Evolutionary conservation across 1,140 invertebrate species (phyloP), one percentile per base, ranked within the genome.

Genomic region (Trichomalopsis sarcophagae): DNA sequence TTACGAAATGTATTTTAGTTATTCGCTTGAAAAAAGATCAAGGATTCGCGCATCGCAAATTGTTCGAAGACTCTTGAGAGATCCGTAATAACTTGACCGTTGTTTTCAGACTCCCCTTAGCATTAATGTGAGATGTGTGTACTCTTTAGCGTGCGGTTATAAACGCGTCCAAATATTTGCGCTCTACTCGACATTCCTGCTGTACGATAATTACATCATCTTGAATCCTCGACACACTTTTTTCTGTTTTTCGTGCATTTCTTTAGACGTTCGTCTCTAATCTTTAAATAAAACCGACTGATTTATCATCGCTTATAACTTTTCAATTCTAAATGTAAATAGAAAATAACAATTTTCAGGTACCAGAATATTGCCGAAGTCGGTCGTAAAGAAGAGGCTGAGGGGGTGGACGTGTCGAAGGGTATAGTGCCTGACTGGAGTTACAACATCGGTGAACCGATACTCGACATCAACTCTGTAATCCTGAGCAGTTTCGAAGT

Each of bases 381-480:
- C 75, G 91, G 93, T n/a, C 94, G 94, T 76, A 92, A 93, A 44
- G 93, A 91, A 68, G 93, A 95, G 77, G 87, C 86, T 71, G 81
- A 86, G 33, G 86, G 84, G 50, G 93, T 92, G 80, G 89, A 94
- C 83, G 87, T 91, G 62, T 89, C 91, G 33, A 95, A 94, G 88
- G 94, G 94, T 88, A 89, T 96, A 71, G 91, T 94, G 87, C 94
- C 95, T 10, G 96, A 97, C 90, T 98, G 97, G 97, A 94, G 91
- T 62, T 97, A 95, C 90, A 96, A 96, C 88, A 91, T 97, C 13
- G 97, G 97, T 1, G 97, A 98, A 94, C 93, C 95, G 87, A 94
- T 97, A 47, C 88, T 96, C 50, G 95, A 95, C 68, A 94, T 97
- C 66, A 91, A 95, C 87, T 93, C 94, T 7, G 93, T 96, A 81